Percentiles rank a stretch among this genome's conserved stretches.
phyloP scores from a whole-genome alignment of 2,113 vertebrate species.

The Litocranius walleri region DNA sequence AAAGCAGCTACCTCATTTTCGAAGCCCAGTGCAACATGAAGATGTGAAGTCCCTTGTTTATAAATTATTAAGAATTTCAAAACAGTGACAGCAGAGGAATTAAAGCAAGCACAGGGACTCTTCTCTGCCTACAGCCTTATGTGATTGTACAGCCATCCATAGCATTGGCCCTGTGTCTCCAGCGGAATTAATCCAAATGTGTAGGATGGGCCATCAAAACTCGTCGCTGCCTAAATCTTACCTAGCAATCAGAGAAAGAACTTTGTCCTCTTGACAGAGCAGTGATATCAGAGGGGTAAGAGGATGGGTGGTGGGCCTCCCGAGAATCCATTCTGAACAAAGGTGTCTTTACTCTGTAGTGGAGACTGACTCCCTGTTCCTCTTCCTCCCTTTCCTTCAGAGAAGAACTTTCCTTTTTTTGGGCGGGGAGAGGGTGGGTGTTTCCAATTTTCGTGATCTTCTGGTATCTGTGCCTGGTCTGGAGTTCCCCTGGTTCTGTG shows the following conservation, averaged over 20 bases:
- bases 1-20: neutral
- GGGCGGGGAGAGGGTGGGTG: accelerated
- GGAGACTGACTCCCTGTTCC: neutral
- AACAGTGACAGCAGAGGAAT: neutral
- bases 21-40: neutral
- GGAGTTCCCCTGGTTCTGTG: constrained; percentile 1
- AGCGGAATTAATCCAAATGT: neutral
- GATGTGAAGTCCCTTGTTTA: neutral
- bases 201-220: neutral
- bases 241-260: neutral
- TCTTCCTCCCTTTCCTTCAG: neutral
- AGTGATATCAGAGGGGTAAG: neutral
- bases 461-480: neutral
- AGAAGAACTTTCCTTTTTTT: neutral
- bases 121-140: neutral
- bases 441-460: neutral
- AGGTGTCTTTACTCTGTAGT: neutral
- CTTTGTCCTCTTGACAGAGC: neutral
- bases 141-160: neutral
- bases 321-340: neutral
- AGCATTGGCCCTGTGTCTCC: neutral
- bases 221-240: neutral
- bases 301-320: neutral
- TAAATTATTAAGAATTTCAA: neutral
- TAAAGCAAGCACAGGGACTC: neutral